Evolutionary conservation across 2,888 invertebrate species (phyloP).

Genomic region (Andrena bucephala): DNA sequence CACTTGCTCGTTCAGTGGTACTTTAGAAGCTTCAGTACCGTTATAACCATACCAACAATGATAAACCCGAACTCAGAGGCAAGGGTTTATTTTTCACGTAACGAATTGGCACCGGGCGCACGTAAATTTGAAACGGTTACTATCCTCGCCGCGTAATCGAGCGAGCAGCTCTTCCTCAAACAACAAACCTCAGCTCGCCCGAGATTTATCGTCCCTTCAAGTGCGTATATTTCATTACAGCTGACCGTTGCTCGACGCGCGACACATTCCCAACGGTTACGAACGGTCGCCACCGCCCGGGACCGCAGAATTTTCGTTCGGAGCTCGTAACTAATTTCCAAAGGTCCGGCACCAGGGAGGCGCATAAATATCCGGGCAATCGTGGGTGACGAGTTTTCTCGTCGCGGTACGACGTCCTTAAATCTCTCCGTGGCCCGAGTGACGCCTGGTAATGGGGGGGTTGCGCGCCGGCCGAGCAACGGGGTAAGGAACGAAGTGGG

Average conservation of each 20-base stretch:
- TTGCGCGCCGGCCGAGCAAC: constrained; percentile 50
- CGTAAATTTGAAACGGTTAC: neutral
- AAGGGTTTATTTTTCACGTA: neutral
- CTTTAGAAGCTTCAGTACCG: too few species aligned
- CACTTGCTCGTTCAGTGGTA: too few species aligned
- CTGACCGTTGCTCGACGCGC: constrained; percentile 38
- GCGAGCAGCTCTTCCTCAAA: constrained; percentile 20
- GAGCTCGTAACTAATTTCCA: constrained; percentile 61
- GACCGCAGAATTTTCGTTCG: constrained; percentile 67
- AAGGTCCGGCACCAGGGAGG: constrained; percentile 49
- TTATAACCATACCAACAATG: too few species aligned
- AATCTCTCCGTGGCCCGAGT: constrained; percentile 74
- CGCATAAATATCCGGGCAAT: constrained; percentile 75
- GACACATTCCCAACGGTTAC: constrained; percentile 58
- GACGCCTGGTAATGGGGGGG: constrained; percentile 77
- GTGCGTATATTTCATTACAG: constrained; percentile 50
- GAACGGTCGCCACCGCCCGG: constrained; percentile 55
- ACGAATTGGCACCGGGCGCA: constrained; percentile 16
- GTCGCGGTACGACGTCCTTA: constrained; percentile 75
- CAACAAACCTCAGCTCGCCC: constrained; percentile 33
- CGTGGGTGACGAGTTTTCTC: constrained; percentile 80
- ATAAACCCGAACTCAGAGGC: too few species aligned
- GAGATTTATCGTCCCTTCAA: constrained; percentile 50
- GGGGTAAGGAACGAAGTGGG: constrained; percentile 28
- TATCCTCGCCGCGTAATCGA: constrained; percentile 29